Evolutionary conservation across 2,888 invertebrate species (phyloP), one percentile per base, ranked within the genome.

Genomic region (Pammene fasciana): DNA sequence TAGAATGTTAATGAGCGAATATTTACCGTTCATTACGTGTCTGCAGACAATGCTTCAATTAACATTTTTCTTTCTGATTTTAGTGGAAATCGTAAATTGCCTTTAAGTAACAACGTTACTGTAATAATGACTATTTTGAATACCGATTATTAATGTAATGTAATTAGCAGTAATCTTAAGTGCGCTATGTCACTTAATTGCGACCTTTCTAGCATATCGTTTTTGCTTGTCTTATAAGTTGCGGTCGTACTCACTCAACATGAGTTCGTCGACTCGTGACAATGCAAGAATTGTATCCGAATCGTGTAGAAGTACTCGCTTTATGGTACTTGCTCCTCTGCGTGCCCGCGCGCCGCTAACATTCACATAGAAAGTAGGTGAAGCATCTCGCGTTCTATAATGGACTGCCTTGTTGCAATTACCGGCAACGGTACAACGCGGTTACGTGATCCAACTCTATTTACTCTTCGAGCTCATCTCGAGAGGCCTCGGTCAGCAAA

Each of bases 1-100:
- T 57, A 64, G 64, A 68, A 68, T 68, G 59, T 57, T 64, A n/a
- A 68, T 68, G 64, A 68, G 38, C 57, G 18, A 52, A 38, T 52
- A 52, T 38, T 57, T 43, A 18, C 36, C 10, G 36, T 57, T 52
- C 36, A 45, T 38, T 54, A 54, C 52, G 11, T 64, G 34, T 43
- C 18, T 43, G n/a, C 14, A 26, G 26, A 54, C 54, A 45, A 54
- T 64, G 54, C 43, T 45, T 34, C 34, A 55, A 64, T 64, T 55
- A 45, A 11, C 64, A 64, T 55, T 45, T 26, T 14, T 10, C 41
- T 2, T 11, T 18, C 13, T 7, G 34, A 36, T 26, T 46, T 10
- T 34, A 11, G 16, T 48, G 36, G 46, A 60, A 60, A 5, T n/a
- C 8, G 3, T 57, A 43, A 45, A 18, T n/a, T 57, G 18, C 8